These are phyloP conservation scores for Balearica regulorum DNA, from an alignment of 2,797 vertebrate species.

Conservation along the genomic window DNA sequence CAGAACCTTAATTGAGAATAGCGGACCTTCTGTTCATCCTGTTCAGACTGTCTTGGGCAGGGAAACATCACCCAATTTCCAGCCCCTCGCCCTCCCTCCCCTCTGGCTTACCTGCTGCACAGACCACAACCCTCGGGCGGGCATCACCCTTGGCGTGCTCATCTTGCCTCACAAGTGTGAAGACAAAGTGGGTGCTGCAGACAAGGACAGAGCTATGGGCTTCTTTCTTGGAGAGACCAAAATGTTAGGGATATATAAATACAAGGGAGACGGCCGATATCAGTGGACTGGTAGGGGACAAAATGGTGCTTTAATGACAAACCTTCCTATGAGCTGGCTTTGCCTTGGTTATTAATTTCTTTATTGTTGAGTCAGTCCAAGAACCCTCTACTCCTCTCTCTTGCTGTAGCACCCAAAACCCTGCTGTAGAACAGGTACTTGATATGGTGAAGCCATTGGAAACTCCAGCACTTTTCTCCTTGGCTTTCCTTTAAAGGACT, in stretches of 20 bases:
- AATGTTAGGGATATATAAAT: background rate
- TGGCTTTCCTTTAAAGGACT: background rate
- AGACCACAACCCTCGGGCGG: background rate
- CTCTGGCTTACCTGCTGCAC: too few relatives aligned
- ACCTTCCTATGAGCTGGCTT: background rate
- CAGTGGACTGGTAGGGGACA: background rate
- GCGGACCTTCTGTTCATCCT: background rate
- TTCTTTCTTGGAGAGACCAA: background rate
- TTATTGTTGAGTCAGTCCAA: background rate
- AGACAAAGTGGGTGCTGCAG: background rate
- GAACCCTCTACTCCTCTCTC: background rate
- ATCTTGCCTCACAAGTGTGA: background rate
- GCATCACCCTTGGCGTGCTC: too few relatives aligned
- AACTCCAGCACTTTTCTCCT: background rate
- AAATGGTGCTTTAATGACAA: background rate
- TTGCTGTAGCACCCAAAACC: background rate
- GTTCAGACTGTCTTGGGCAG: background rate
- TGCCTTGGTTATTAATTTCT: background rate
- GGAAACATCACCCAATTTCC: background rate
- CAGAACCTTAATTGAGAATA: background rate
- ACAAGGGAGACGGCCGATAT: background rate
- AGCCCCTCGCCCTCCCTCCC: background rate
- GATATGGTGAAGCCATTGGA: background rate
- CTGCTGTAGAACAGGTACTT: background rate
- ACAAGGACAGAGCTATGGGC: background rate